Base-by-base conservation (phyloP, 2,888 invertebrate genomes). In the Apotomis betuletana region DNA sequence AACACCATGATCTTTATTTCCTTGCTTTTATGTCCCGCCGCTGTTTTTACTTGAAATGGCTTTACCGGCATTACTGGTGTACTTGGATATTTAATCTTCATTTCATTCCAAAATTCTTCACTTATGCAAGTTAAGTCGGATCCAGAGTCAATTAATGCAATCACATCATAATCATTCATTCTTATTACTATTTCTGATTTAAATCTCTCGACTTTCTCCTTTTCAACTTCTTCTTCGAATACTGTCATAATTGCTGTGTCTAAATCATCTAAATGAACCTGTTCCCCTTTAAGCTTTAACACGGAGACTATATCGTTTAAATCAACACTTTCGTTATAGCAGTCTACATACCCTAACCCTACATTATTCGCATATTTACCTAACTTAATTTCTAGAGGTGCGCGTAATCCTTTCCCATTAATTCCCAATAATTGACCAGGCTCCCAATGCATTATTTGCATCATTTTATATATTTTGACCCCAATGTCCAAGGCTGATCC, bases 91-190 rank as follows among this genome's bases (percentile, higher is more conserved):
- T 60, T 60, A 3, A 10, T 3, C 4, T 12, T 10, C 8, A 60
- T 15, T 13, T 44, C 12, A 13, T 60, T 15, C 44, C 51, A 73
- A 13, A 73, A 67, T 10, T 13, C 9, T 15, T 72, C 70, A 0
- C 75, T 73, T 3, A 76, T 74, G 57, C 75, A 73, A n/a, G 74
- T 76, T 0, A 75, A 65, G 57, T 76, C 73, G 69, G 75, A 74
- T 0, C 74, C 76, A 5, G 74, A 74, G 49, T 76, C 76, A 5
- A 76, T 5, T 6, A 76, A 61, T 5, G 60, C 41, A 5, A 51
- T 8, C 4, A 74, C 8, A 9, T 65, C 49, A 12, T 15, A 13
- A 0, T 15, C 68, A 5, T 51, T 63, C 38, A 75, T 41, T 12
- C 64, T 36, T 27, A 75, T 12, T 1, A 27, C 6, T 13, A 75